Evolutionary conservation across 2,888 invertebrate species (phyloP), one percentile per base, ranked within the genome.

Genomic region (Halictus ligatus): DNA sequence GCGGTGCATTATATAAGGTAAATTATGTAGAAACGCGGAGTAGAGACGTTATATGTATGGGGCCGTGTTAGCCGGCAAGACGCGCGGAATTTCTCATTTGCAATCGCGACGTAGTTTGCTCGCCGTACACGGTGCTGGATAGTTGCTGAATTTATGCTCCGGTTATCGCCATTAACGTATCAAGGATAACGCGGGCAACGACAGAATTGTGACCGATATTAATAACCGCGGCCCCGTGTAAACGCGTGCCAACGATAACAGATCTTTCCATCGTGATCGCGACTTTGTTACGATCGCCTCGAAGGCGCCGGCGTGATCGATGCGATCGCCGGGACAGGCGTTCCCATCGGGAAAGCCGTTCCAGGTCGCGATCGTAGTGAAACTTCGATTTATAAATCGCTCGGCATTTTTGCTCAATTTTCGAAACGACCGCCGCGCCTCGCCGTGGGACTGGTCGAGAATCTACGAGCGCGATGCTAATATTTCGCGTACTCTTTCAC

Each of bases 141-240:
- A 85, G 83, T 82, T 73, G 74, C 35, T 78, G 8, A 75, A 88
- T 88, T 89, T 88, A 89, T 88, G 83, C 77, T 71, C 83, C 84
- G 86, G 79, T 88, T 86, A 76, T 80, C 71, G 82, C 80, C 81
- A 80, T 78, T 74, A 81, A 87, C 54, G 81, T 75, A 81, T 82
- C 86, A 78, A 73, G 81, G 80, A 86, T 86, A 88, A 75, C 76
- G 72, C 35, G 73, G 72, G 75, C 29, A 84, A 86, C 78, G 85
- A 86, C 81, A 72, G 86, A 88, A 76, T 84, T 69, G 83, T 75
- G 79, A 79, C 48, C 84, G 79, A 81, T 86, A 86, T 89, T 89
- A 89, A 89, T 86, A 88, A 81, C 79, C n/a, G 58, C 80, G 54
- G 78, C 43, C 69, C 76, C 43, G 54, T 64, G 77, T 71, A 79